Percentiles rank a stretch among this genome's conserved stretches.
Conservation (phyloP, 2,797 vertebrate genomes). For the Syngnathus acus region DNA sequence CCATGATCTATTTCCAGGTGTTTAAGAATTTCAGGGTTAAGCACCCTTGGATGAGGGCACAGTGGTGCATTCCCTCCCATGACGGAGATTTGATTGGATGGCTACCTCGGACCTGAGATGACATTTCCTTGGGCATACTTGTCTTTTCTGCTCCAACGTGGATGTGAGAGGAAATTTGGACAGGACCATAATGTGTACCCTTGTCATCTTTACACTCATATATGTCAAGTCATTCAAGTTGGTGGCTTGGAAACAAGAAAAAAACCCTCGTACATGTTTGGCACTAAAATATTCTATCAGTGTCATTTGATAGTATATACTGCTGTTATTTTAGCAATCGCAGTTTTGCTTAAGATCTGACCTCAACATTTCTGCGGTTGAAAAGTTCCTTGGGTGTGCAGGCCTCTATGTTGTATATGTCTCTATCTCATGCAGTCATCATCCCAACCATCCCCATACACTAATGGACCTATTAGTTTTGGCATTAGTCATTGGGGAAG, state of each 20-base stretch:
- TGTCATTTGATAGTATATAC: no score
- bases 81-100: slow-evolving; percentile 28
- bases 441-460: slow-evolving; percentile 33
- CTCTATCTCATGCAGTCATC: slow-evolving; percentile 39
- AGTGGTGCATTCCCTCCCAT: slow-evolving; percentile 39
- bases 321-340: no score
- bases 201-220: neutral
- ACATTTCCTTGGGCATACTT: slow-evolving; percentile 31
- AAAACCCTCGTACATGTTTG: neutral
- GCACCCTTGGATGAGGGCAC: slow-evolving; percentile 42
- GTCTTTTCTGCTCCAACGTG: slow-evolving; percentile 15
- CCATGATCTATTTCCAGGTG: slow-evolving; percentile 38
- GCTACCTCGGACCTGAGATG: slow-evolving; percentile 30
- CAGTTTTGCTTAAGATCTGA: neutral
- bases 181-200: neutral
- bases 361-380: neutral
- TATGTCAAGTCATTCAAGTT: no score
- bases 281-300: no score
- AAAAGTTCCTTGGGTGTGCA: neutral
- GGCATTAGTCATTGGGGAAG: slow-evolving; percentile 41
- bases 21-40: slow-evolving; percentile 57
- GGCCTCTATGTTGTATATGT: slow-evolving; percentile 8
- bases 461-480: slow-evolving; percentile 60
- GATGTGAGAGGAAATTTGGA: slow-evolving; percentile 12
- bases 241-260: no score